A percentile compares a stretch with the other conserved stretches of the same genome.
These are phyloP conservation scores for Otocyon megalotis DNA, from an alignment of 2,113 vertebrate species.

Conservation along the genomic window DNA sequence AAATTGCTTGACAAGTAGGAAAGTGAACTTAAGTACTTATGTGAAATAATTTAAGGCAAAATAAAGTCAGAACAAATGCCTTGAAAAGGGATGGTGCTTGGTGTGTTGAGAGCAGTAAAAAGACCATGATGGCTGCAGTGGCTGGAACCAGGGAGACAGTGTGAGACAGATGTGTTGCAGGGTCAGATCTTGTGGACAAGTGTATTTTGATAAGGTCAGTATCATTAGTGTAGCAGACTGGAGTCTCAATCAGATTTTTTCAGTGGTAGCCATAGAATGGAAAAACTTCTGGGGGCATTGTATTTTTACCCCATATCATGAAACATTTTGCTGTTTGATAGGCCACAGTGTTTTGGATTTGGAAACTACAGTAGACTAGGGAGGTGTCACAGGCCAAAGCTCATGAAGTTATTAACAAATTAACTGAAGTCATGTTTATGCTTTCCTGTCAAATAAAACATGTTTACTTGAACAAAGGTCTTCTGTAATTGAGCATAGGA, in stretches of 20 bases:
- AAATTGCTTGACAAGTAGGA: background rate
- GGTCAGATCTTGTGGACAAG: background rate
- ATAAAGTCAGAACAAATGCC: background rate
- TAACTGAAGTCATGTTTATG: background rate
- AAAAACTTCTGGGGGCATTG: background rate
- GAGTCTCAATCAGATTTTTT: background rate
- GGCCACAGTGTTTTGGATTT: background rate
- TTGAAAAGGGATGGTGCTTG: background rate
- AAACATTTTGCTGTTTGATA: background rate
- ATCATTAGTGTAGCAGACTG: background rate
- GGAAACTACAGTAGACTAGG: background rate
- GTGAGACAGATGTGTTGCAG: background rate
- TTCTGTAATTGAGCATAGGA: background rate
- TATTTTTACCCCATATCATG: background rate
- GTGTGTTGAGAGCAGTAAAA: background rate
- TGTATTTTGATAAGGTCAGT: background rate
- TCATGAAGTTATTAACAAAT: background rate
- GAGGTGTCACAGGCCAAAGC: background rate
- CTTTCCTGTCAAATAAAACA: background rate
- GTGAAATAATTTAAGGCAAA: background rate
- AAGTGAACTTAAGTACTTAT: background rate
- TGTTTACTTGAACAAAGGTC: background rate
- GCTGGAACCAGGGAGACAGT: rapidly evolving
- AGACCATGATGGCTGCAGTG: background rate
- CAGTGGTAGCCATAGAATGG: background rate